Evolutionary conservation across 2,113 vertebrate species (phyloP), one percentile per base, ranked within the genome.

Genomic region (Orthochromis indermauri): DNA sequence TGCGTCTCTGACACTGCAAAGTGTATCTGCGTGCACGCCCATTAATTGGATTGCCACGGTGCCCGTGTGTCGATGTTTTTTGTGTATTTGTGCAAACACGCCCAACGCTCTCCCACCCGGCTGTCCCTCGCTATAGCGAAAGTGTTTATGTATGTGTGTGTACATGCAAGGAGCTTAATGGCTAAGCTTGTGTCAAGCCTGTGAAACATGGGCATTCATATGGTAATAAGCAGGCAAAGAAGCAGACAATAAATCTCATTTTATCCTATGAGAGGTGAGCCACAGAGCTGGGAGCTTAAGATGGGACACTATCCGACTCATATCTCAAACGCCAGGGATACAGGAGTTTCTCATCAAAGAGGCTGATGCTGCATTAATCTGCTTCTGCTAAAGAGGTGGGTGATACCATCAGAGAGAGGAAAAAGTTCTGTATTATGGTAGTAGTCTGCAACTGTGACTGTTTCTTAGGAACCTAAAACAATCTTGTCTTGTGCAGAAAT

Each of bases 171-270:
- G 55, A 78, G 89, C 90, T 94, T 91, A 94, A 94, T 95, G 88
- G 83, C 79, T 92, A 89, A 92, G 93, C 91, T 78, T 89, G 82
- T 94, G 95, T 94, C 89, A 93, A 87, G 89, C 94, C 12, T 19
- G 80, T 57, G 86, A 90, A 88, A 91, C 88, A 87, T 35, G 88
- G 59, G 73, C 86, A 94, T 95, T 96, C 92, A 94, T 95, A 95
- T 95, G 95, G 89, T 93, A 95, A 96, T 96, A 81, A 89, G 61
- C 33, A 17, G 24, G 80, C 88, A 90, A 78, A 91, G 80, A 90
- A 86, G 81, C 84, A 53, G 84, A 93, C 91, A 92, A 94, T 94
- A 94, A 94, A 91, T 94, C 87, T 88, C 51, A 81, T 80, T 51
- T 45, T 63, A 83, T 80, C 90, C 73, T 90, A 55, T 76, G 87